Percentiles rank a stretch among this genome's conserved stretches.
phyloP scores from a whole-genome alignment of 2,113 vertebrate species.

The Tyto alba region DNA sequence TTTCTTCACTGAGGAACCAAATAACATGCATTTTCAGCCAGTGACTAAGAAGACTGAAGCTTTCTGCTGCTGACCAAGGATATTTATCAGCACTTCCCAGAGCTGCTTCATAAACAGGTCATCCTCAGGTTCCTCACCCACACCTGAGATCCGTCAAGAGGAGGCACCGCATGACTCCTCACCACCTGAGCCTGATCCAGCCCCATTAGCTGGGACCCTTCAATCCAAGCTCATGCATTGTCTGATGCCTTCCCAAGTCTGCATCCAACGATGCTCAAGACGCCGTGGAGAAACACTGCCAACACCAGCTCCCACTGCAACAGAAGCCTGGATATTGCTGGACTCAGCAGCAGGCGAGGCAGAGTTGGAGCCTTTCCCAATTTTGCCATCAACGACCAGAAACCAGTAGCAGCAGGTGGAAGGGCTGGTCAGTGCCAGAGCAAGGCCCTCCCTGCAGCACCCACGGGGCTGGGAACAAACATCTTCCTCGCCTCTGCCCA shows the following conservation, averaged over 20 bases:
- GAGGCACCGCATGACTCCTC: not conserved
- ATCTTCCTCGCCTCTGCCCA: not conserved
- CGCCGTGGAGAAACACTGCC: rapidly evolving
- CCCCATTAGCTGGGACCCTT: not conserved
- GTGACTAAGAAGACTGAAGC: not conserved
- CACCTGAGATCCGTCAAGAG: not conserved
- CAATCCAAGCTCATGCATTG: rapidly evolving
- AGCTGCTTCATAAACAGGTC: not conserved
- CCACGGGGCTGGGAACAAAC: not conserved
- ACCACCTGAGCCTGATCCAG: not conserved
- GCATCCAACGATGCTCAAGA: not conserved
- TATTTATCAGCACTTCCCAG: not conserved
- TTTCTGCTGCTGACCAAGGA: not conserved
- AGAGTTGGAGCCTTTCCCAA: not conserved
- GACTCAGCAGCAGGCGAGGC: not conserved
- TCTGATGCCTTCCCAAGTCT: not conserved
- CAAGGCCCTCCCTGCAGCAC: not conserved
- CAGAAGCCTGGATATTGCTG: not conserved
- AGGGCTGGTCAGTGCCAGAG: not conserved
- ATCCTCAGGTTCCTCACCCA: not conserved
- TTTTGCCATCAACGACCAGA: not conserved
- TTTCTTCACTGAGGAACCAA: not conserved
- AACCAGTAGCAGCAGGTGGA: not conserved
- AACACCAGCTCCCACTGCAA: not conserved
- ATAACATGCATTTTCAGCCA: not conserved